Evolutionary conservation across 2,888 invertebrate genomes (phyloP).

Genomic region (Latrodectus hesperus): DNA sequence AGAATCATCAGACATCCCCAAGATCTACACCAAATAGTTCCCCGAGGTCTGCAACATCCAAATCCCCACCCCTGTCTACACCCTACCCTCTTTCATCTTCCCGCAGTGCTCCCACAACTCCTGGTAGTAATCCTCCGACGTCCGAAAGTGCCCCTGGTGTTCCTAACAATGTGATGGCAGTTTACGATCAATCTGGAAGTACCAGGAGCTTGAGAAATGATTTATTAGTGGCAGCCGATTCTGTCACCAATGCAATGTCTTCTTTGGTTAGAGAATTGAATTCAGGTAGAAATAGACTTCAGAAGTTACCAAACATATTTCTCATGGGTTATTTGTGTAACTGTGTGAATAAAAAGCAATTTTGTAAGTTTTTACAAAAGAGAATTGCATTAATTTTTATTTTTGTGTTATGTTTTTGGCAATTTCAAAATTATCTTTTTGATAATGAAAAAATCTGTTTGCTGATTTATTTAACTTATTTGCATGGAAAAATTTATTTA

Average conservation of each 20-base stretch:
- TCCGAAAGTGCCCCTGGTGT: conserved; percentile 73
- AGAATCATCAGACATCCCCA: conserved; percentile 72
- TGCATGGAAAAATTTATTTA: too few relatives aligned
- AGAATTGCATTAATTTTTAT: too few relatives aligned
- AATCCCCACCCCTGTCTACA: conserved; percentile 73
- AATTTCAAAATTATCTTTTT: too few relatives aligned
- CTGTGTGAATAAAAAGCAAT: too few relatives aligned
- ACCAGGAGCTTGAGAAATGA: conserved; percentile 79
- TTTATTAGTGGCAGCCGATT: conserved; percentile 95
- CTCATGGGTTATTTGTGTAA: too few relatives aligned
- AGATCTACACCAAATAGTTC: conserved; percentile 73
- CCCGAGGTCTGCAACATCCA: conserved; percentile 77
- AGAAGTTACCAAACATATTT: too few relatives aligned
- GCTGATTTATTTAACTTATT: too few relatives aligned
- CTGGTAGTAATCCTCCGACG: conserved; percentile 72
- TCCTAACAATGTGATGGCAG: conserved; percentile 77
- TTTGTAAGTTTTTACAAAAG: too few relatives aligned
- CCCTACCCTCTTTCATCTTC: conserved; percentile 72
- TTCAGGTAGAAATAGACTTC: conserved; percentile 76
- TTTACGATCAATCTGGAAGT: conserved; percentile 73
- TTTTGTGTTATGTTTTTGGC: too few relatives aligned
- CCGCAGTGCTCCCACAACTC: conserved; percentile 73
- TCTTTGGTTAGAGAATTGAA: conserved; percentile 96
- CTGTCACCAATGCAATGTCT: conserved; percentile 98
- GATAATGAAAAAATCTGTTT: too few relatives aligned